Percentiles rank a stretch among this genome's conserved stretches.
These are phyloP conservation scores for Vespertilio murinus DNA, from an alignment of 2,797 vertebrate species.

Conservation along the genomic window DNA sequence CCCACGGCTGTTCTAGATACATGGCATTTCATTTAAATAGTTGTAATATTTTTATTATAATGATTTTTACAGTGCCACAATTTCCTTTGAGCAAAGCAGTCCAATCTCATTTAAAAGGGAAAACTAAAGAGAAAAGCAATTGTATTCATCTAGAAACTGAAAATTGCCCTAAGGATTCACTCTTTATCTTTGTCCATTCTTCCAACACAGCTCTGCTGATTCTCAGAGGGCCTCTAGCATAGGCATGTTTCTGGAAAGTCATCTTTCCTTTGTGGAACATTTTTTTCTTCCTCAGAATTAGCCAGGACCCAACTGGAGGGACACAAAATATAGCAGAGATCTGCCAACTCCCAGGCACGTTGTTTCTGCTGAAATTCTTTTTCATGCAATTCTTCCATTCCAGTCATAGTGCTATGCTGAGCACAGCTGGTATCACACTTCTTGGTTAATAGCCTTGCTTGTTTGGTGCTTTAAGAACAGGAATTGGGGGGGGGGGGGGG, in stretches of 20 bases:
- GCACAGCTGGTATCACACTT: not conserved
- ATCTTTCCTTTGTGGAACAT: not conserved
- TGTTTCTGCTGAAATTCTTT: slow-evolving; percentile 7
- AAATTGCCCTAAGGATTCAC: not conserved
- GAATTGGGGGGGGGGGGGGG: not conserved
- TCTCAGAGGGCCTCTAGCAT: not conserved
- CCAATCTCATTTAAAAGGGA: not conserved
- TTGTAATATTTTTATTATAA: not conserved
- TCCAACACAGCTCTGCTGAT: not conserved
- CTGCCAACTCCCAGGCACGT: not conserved
- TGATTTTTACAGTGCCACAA: not conserved
- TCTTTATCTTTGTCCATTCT: not conserved
- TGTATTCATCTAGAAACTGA: not conserved
- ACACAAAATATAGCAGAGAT: not conserved
- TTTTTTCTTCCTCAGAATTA: not conserved
- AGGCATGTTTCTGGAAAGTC: not conserved
- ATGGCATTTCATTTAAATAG: not conserved
- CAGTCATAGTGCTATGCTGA: not conserved
- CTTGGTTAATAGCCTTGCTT: not conserved
- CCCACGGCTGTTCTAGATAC: too few relatives aligned
- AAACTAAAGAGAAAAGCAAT: not conserved
- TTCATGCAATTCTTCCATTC: slow-evolving; percentile 24
- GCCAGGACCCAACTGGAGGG: not conserved
- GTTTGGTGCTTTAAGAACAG: not conserved
- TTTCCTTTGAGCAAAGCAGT: not conserved